phyloP scores from a whole-genome alignment of 92 coral and sea anemone genomes.

The Umimayanthus chanpuru region DNA sequence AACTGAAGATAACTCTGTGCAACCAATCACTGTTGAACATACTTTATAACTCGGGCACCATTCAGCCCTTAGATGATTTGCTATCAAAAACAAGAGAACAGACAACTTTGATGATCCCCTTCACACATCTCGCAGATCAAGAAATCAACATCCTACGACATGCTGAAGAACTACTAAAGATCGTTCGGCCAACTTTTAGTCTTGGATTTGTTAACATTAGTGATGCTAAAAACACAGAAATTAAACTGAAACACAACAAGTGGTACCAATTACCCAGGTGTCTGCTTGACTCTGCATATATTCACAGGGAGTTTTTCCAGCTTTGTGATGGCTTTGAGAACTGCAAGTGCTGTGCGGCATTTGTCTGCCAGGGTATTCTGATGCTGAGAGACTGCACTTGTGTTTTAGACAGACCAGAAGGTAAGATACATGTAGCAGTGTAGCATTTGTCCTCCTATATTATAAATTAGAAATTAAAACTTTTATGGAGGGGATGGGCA shows the following conservation, averaged over 20 bases:
- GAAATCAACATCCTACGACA: slow-evolving; percentile 49
- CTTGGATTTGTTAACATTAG: slow-evolving; percentile 36
- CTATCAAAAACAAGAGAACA: slow-evolving; percentile 21
- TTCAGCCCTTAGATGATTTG: slow-evolving; percentile 49
- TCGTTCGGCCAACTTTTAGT: slow-evolving; percentile 44
- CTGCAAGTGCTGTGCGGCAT: slow-evolving; percentile 9
- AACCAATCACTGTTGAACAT: slow-evolving; percentile 37
- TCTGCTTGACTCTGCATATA: slow-evolving; percentile 21
- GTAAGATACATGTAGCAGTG: neutral
- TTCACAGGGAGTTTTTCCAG: neutral
- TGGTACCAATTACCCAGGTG: slow-evolving; percentile 45
- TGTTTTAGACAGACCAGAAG: neutral
- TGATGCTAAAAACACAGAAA: slow-evolving; percentile 3
- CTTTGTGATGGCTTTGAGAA: neutral
- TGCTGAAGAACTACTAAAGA: slow-evolving; percentile 47
- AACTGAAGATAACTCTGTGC: slow-evolving; percentile 49
- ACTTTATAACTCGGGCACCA: slow-evolving; percentile 44
- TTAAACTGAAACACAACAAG: slow-evolving; percentile 7
- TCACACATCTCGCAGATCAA: slow-evolving; percentile 38
- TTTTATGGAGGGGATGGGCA: neutral
- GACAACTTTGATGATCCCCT: slow-evolving; percentile 44
- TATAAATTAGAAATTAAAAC: neutral
- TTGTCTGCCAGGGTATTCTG: slow-evolving; percentile 11
- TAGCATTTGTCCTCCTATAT: neutral
- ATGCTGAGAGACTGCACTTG: neutral